These are phyloP conservation scores for Acholoe squamosa DNA, from an alignment of 2,888 invertebrate species.

Conservation along the genomic window DNA sequence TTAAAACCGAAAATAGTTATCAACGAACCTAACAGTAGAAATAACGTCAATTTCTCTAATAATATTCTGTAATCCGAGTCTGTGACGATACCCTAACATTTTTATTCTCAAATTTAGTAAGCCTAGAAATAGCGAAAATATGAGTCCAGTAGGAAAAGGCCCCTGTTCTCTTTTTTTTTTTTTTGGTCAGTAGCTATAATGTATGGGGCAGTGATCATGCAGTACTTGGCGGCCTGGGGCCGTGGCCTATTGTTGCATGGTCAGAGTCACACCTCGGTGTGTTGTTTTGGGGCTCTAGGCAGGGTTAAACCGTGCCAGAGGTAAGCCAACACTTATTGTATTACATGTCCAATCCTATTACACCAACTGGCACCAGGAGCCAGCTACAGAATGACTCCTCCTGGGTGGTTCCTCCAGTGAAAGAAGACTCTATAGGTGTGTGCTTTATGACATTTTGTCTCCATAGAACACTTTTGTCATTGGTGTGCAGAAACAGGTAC, in stretches of 20 bases:
- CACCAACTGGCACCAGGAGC: neutral
- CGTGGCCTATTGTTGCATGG: neutral
- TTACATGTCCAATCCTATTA: conserved; percentile 49
- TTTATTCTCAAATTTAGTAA: too few relatives aligned
- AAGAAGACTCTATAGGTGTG: neutral
- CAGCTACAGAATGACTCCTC: neutral
- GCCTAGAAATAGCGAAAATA: too few relatives aligned
- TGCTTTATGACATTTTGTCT: too few relatives aligned
- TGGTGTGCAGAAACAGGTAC: too few relatives aligned
- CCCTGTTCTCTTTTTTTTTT: too few relatives aligned
- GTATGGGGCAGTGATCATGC: neutral
- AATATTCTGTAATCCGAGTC: too few relatives aligned
- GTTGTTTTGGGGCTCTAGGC: neutral
- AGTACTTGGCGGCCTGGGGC: neutral
- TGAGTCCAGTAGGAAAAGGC: too few relatives aligned
- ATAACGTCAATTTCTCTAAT: too few relatives aligned
- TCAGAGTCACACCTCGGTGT: neutral
- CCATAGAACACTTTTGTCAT: too few relatives aligned
- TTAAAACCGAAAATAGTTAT: too few relatives aligned
- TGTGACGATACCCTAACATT: too few relatives aligned
- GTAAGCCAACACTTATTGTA: conserved; percentile 50
- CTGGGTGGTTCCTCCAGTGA: neutral
- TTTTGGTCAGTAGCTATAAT: neutral
- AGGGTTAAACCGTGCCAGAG: neutral
- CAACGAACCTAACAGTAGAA: too few relatives aligned